phyloP scores from a whole-genome alignment of 2,113 vertebrate species.

The Buteo buteo region DNA sequence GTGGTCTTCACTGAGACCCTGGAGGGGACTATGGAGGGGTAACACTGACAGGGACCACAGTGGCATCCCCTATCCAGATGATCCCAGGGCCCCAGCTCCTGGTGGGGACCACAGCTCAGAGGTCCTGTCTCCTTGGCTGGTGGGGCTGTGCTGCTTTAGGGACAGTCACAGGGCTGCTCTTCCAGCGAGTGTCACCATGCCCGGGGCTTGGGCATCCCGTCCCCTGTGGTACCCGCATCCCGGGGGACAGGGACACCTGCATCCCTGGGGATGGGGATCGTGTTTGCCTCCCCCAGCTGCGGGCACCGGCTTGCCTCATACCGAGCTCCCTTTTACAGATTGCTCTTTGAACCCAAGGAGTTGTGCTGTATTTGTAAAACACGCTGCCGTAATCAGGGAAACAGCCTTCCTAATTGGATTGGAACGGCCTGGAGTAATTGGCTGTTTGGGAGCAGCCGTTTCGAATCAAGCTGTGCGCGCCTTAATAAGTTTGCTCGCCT shows the following conservation, averaged over 20 bases:
- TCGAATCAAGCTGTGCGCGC: slow-evolving; percentile 15
- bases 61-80: background rate
- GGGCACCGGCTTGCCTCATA: background rate
- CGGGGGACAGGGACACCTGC: background rate
- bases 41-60: background rate
- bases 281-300: background rate
- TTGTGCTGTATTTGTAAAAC: slow-evolving; percentile 40
- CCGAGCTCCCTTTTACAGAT: background rate
- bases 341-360: slow-evolving; percentile 36
- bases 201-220: background rate
- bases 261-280: background rate
- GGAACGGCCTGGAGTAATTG: background rate
- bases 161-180: background rate
- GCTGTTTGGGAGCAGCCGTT: slow-evolving; percentile 26
- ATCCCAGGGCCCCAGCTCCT: fast-evolving
- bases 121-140: background rate
- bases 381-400: background rate
- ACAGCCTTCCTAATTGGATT: slow-evolving; percentile 45
- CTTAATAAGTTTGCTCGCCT: slow-evolving; percentile 1
- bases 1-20: background rate
- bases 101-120: background rate
- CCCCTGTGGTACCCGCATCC: background rate
- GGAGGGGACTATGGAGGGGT: background rate
- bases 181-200: fast-evolving
- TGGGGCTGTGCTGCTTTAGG: background rate